Base-by-base conservation (phyloP, 1,140 invertebrate genomes). In the Spodoptera frugiperda region DNA sequence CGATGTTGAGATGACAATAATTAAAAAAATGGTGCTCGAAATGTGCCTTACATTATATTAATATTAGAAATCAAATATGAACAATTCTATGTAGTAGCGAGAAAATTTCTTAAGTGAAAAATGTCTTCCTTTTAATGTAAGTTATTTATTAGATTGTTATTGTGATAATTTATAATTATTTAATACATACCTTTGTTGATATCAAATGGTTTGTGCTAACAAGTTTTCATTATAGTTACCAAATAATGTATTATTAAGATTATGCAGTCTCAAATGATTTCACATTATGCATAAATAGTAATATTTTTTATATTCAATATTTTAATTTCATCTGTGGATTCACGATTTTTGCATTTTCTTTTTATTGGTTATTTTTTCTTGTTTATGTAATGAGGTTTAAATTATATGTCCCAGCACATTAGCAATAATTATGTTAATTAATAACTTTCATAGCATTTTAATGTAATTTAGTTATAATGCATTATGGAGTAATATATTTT, bases 41-140 rank as follows among this genome's bases (percentile, higher is more conserved):
- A 78, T 77, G 85, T 87, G 85, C 80, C 83, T 85, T 73, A 59
- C 48, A 73, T 61, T 59, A 10, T 39, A 17, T 15, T 15, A 57
- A 46, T 14, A n/a, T 44, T 49, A 21, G 25, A 68, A 51, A 46
- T n/a, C 3, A 25, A 53, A 30, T 12, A 44, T 61, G 44, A 59
- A 73, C 55, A 51, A 59, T 21, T 57, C 48, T 59, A 14, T 48
- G 48, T 21, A 65, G 17, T 21, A 30, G 54, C 15, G 49, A 30
- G 12, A 33, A 59, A 61, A 59, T 46, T 49, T 71, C 17, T 46
- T 17, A 25, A 49, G n/a, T 46, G 14, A 33, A 68, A 76, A 21
- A 10, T 46, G 74, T 80, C 70, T 80, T 79, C 74, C 73, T 77
- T 74, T 53, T 79, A 78, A 59, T 25, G 15, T 70, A 78, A 75